Conservation (phyloP, 2,888 invertebrate species). For the Phyllotreta striolata region DNA sequence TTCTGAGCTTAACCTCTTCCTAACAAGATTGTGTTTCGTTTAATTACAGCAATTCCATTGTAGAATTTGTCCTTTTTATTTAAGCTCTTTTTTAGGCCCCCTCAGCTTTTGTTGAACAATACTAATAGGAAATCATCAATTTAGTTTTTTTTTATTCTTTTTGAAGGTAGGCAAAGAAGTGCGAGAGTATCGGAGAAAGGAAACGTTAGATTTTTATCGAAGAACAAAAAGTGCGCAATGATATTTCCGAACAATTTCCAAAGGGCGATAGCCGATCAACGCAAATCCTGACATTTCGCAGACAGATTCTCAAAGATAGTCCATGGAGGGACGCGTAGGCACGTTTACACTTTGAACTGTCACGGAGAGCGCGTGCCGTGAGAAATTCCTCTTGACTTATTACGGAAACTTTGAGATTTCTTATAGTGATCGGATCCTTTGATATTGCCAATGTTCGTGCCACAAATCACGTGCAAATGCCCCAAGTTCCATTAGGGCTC, state of each 20-base stretch:
- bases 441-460: slow-evolving; percentile 45
- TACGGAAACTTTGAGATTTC: slow-evolving; percentile 50
- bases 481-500: slow-evolving; percentile 42
- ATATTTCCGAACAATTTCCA: slow-evolving; percentile 28
- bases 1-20: slow-evolving; percentile 49
- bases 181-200: not conserved
- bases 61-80: slow-evolving; percentile 40
- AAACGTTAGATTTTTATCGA: slow-evolving; percentile 15
- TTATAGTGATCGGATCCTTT: slow-evolving; percentile 46
- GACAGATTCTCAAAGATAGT: slow-evolving; percentile 30
- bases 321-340: slow-evolving; percentile 39
- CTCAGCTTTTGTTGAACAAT: slow-evolving; percentile 23
- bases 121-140: slow-evolving; percentile 11
- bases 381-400: slow-evolving; percentile 52
- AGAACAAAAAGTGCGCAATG: slow-evolving; percentile 17
- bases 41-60: slow-evolving; percentile 45
- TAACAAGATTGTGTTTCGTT: slow-evolving; percentile 49
- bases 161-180: not conserved
- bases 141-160: slow-evolving; percentile 8
- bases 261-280: slow-evolving; percentile 21
- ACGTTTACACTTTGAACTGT: slow-evolving; percentile 49
- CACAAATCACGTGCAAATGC: slow-evolving; percentile 48
- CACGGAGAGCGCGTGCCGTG: slow-evolving; percentile 47
- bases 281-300: slow-evolving; percentile 16
- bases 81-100: slow-evolving; percentile 36